Evolutionary conservation across 2,888 invertebrate species (phyloP).

Genomic region (Suillia variegata): DNA sequence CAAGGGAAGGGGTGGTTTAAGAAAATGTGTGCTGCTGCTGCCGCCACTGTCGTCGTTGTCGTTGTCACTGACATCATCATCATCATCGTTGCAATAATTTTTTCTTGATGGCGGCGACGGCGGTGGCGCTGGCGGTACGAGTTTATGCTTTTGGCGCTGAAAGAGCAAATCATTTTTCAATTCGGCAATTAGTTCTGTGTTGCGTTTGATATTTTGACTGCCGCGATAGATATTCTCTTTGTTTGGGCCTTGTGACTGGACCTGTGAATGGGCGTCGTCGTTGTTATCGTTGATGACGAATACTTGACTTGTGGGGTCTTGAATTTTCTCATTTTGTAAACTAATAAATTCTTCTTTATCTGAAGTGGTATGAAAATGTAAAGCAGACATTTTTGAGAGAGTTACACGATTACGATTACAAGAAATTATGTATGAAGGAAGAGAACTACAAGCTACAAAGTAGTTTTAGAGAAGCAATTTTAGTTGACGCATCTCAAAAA

Average conservation of each 20-base stretch:
- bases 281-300: neutral
- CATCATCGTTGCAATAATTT: neutral
- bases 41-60: neutral
- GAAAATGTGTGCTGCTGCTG: neutral
- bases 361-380: constrained; percentile 16
- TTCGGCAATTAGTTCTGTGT: constrained; percentile 22
- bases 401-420: no score
- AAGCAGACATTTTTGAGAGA: no score
- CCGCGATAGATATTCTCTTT: constrained; percentile 24
- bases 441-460: no score
- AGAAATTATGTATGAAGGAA: no score
- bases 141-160: constrained; percentile 27
- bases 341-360: constrained; percentile 16
- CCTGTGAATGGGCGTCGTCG: neutral
- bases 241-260: no score
- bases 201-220: constrained; percentile 21
- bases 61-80: neutral
- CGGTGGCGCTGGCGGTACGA: neutral
- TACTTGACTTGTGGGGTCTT: constrained; percentile 7
- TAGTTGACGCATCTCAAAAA: no score
- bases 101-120: no score
- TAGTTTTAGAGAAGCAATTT: no score
- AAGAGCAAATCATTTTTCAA: constrained; percentile 24
- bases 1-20: neutral
- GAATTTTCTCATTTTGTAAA: constrained; percentile 1